Base-by-base conservation (phyloP, 37 sponge, comb jelly and placozoan species). In the Halisarca cf. caerulea region DNA sequence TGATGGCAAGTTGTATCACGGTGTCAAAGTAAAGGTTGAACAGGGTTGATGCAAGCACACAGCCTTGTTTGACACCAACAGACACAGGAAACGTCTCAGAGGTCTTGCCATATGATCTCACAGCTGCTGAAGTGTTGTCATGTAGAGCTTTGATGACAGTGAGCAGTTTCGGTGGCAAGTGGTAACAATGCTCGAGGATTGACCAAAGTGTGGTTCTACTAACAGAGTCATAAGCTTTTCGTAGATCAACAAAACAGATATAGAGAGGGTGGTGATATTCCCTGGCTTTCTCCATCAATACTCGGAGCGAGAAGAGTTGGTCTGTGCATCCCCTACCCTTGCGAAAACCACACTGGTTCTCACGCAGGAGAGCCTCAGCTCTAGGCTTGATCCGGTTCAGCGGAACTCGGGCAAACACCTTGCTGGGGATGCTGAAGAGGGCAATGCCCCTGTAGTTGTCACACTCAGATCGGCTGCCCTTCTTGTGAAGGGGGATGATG, bases 161-260 rank as follows among this genome's bases (percentile, higher is more conserved):
- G 33, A 68, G 69, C 32, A 68, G 30, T 34, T 68, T 68, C 15
- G 69, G 69, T 68, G 69, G 69, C 35, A 68, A 34, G 30, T 68
- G 69, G 69, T 68, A 68, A 40, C 45, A 74, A 25, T 74, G 45
- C 6, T 74, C 32, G 7, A 80, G 80, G 25, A 80, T 44, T 23
- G 42, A n/a, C 77, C 77, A 74, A 18, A 74, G 42, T 23, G 24
- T 41, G 21, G 24, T 24, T 43, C 77, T 74, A 44, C 41, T 39
- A 2, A 74, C 77, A 74, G 42, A 41, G 4, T 62, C 62, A 59
- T 62, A 62, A n/a, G 83, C 83, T 40, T 83, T 83, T 15, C 40
- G 11, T 7, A 62, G 66, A 40, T 83, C 83, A 15, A 83, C 42
- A 69, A 44, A 83, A 33, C 53, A 68, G 8, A 36, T 62, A 25